phyloP scores from a whole-genome alignment of 1,140 invertebrate genomes.

The Drosophila lacteicornis region DNA sequence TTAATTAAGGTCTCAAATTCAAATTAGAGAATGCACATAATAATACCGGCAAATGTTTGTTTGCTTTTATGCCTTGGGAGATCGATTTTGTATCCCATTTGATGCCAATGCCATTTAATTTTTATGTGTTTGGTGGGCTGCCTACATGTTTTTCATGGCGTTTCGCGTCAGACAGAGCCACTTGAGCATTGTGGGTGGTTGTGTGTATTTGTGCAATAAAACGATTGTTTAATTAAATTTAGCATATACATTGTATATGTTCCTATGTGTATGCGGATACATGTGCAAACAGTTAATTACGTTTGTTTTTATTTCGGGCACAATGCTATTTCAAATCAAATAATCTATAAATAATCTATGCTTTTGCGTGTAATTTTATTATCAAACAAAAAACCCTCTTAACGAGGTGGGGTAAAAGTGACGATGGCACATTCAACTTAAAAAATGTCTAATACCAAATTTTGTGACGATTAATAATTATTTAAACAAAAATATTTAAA shows the following conservation, averaged over 20 bases:
- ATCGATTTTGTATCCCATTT: slow-evolving; percentile 11
- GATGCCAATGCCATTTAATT: slow-evolving; percentile 12
- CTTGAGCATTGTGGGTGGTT: slow-evolving; percentile 16
- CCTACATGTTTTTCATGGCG: slow-evolving; percentile 6
- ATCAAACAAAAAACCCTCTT: too few relatives aligned
- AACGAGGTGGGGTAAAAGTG: too few relatives aligned
- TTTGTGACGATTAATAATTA: too few relatives aligned
- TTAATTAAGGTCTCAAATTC: background rate
- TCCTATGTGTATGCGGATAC: background rate
- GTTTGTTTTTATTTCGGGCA: slow-evolving; percentile 4
- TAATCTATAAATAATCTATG: background rate
- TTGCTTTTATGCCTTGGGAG: background rate
- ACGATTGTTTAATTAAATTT: slow-evolving; percentile 47
- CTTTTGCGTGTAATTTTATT: too few relatives aligned
- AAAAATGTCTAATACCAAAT: too few relatives aligned
- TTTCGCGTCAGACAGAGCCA: background rate
- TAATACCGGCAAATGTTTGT: slow-evolving; percentile 1
- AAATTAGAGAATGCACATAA: background rate
- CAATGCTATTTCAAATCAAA: slow-evolving; percentile 18
- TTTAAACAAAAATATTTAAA: too few relatives aligned
- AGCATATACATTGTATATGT: slow-evolving; percentile 1
- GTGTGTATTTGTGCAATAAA: slow-evolving; percentile 4
- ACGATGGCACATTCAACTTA: too few relatives aligned
- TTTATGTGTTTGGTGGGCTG: background rate
- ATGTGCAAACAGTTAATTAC: slow-evolving; percentile 22